These are phyloP conservation scores for Venustoraphidia nigricollis DNA, from an alignment of 2,888 invertebrate genomes.

Conservation along the genomic window DNA sequence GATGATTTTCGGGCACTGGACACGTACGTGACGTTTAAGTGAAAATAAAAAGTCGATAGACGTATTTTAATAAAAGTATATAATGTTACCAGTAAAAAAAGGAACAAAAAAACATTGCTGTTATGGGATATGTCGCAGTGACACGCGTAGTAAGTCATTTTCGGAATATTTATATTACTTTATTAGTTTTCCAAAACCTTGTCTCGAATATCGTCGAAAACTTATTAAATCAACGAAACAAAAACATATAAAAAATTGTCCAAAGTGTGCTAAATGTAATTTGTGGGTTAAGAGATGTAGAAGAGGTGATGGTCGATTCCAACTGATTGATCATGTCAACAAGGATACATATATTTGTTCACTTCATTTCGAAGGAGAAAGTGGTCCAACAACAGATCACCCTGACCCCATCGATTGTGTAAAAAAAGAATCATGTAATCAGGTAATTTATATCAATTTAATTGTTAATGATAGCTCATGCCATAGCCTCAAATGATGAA, in stretches of 20 bases:
- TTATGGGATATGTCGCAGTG: slow-evolving; percentile 5
- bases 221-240: slow-evolving; percentile 3
- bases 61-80: background rate
- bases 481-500: too few species aligned
- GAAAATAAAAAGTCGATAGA: background rate
- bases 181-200: slow-evolving; percentile 5
- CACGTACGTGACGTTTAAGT: background rate
- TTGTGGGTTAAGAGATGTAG: slow-evolving; percentile 6
- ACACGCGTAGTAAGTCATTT: slow-evolving; percentile 4
- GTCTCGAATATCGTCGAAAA: slow-evolving; percentile 6
- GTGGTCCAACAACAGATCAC: background rate
- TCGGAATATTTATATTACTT: slow-evolving; percentile 4
- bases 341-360: slow-evolving; percentile 5
- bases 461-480: too few species aligned
- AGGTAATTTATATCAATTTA: too few species aligned
- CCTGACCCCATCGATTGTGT: background rate
- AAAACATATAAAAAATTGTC: slow-evolving; percentile 1
- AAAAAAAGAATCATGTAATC: background rate
- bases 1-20: slow-evolving; percentile 5
- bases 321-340: slow-evolving; percentile 5
- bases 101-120: slow-evolving; percentile 3
- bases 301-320: slow-evolving; percentile 4
- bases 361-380: slow-evolving; percentile 1
- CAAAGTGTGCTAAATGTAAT: slow-evolving; percentile 5
- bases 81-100: slow-evolving; percentile 4